Base-by-base conservation (phyloP, 2,888 invertebrate species). In the Eumerus sabulonum region DNA sequence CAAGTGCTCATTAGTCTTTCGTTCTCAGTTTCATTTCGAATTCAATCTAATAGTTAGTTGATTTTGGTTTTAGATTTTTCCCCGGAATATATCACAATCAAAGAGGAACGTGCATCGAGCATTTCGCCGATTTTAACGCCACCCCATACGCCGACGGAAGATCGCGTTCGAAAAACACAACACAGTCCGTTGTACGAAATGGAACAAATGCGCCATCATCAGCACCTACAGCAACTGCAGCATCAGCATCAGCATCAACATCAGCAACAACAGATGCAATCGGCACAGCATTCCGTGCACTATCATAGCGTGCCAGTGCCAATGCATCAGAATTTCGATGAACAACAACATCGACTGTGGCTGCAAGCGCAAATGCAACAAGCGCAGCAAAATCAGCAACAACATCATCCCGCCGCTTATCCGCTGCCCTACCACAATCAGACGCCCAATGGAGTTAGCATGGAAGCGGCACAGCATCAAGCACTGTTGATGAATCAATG, bases 401-500 rank as follows among this genome's bases (percentile, higher is more conserved):
- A 85, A 14, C 84, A 83, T 17, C 85, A 84, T 57, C 82, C 17
- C 7, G n/a, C 17, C 7, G n/a, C 5, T 48, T 47, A 82, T 54
- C 71, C 68, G 11, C 36, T 76, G 64, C 40, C 50, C 11, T 79
- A 83, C 62, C n/a, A n/a, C 27, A 53, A 82, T 73, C 81, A 85
- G 83, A 19, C 74, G n/a, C 38, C 86, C 16, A 74, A 51, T 38
- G 70, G 77, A 7, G 81, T 82, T 14, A 66, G 71, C n/a, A 90
- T 91, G 89, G 90, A 91, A 82, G 91, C 91, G 57, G 86, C 87
- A 53, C 87, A 86, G 50, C 89, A 88, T 76, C 90, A 89, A 77
- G 92, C 93, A 0, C 90, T 93, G 85, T 87, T 94, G 36, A 92
- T 94, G 86, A 93, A 93, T 84, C 94, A 94, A 84, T 94, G 94